Conservation (phyloP, 1,140 invertebrate species). For the Homarus americanus region DNA sequence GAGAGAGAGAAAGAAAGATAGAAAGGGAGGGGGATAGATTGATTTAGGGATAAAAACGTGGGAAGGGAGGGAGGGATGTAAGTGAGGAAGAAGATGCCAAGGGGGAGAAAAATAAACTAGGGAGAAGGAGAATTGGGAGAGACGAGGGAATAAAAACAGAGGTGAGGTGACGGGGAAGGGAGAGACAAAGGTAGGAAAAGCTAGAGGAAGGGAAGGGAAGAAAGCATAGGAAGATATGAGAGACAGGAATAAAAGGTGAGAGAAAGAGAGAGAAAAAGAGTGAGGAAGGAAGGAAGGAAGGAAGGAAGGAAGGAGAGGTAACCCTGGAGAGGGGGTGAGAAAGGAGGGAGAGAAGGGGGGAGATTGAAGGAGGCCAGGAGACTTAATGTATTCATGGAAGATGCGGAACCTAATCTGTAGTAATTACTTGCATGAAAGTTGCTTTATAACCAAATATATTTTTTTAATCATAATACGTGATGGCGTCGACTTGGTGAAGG, state of each 20-base stretch:
- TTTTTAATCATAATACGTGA: no score
- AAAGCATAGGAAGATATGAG: no score
- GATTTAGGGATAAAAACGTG: not conserved
- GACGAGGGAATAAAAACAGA: not conserved
- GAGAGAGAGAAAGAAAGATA: not conserved
- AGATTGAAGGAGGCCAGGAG: no score
- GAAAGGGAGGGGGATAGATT: not conserved
- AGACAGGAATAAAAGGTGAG: not conserved
- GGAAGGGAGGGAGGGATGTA: not conserved
- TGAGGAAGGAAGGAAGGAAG: not conserved
- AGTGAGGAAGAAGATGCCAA: not conserved
- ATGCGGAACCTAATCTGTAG: not conserved
- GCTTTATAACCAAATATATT: no score
- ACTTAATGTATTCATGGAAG: not conserved
- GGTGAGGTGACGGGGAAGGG: no score
- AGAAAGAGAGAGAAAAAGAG: not conserved
- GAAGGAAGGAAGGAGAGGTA: no score
- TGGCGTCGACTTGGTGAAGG: no score
- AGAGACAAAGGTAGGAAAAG: not conserved
- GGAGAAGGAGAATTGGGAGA: no score
- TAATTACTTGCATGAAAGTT: not conserved
- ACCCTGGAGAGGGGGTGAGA: not conserved
- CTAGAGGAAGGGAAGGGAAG: not conserved
- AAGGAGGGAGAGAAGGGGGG: not conserved
- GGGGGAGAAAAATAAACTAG: no score